Evolutionary conservation across 2,797 vertebrate genomes (phyloP), one percentile per base, ranked within the genome.

Genomic region (Aplochiton taeniatus): DNA sequence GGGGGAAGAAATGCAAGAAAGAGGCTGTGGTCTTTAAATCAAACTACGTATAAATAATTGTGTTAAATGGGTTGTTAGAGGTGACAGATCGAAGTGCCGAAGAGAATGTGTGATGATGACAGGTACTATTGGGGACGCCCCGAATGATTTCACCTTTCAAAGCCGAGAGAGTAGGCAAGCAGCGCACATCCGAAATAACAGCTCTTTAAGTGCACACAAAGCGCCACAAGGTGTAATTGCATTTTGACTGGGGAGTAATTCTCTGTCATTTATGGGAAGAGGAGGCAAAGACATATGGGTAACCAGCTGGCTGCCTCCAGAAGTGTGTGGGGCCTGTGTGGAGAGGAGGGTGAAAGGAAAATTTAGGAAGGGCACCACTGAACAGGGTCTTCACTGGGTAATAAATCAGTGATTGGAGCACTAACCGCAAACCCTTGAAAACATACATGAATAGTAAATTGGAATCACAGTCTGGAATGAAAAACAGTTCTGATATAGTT

Each of bases 261-360:
- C 14, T 63, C 48, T 72, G 61, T 70, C 0, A 42, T 63, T 77
- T 69, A 20, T 51, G 72, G 66, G 50, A 51, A 51, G 64, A 48
- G 65, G 61, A 70, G 48, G 50, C 16, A 62, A 70, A 72, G 67
- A 63, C 76, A 76, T 69, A 74, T 76, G 68, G 68, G 62, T 55
- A 43, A 47, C 60, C 80, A 81, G 75, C 75, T 85, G 79, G 70
- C 75, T 74, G 77, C 71, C 58, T 73, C 67, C 56, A 17, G 47
- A 68, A 65, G 68, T n/a, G n/a, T 74, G 69, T 67, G 70, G 67
- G 62, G 70, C 69, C 73, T 56, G 58, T 53, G 18, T 47, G 52
- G 49, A 70, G 74, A 66, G 66, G 50, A 65, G 57, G 56, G 64
- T 56, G 73, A 76, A 45, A 47, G 58, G 59, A 67, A 63, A 68